Base-by-base conservation (phyloP, 2,113 vertebrate genomes). In the Poecile atricapillus region DNA sequence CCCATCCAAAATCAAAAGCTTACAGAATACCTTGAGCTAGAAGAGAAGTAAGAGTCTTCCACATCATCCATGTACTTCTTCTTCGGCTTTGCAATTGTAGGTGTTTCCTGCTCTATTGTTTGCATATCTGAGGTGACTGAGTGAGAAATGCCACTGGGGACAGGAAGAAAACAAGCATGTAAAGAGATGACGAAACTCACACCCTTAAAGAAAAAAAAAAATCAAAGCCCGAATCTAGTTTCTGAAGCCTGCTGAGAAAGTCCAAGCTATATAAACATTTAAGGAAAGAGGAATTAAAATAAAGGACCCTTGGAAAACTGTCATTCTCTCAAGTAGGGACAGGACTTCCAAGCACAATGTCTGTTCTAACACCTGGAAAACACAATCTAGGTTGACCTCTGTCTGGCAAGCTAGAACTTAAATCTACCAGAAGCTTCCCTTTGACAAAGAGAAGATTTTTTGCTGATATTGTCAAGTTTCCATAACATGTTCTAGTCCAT, bases 41-140 rank as follows among this genome's bases (percentile, higher is more conserved):
- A 95, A 56, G 96, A 98, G 89, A 99, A 99, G 47, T 97, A 98
- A 0, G 97, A 96, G 35, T 99, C 98, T 1, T 98, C 98, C 0
- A 94, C 96, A 13, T 99, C 98, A 4, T 98, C 98, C 0, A 76
- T 83, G 47, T 98, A 98, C 33, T 97, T 98, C 35, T 97, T 98
- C 53, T 97, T 97, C 0, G 96, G 94, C 85, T 98, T 98, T 7
- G 94, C 68, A 70, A 88, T 28, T 24, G 83, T 59, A 3, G 99
- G 99, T 0, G 91, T 97, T 84, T 99, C 99, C 96, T 99, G 99
- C 94, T 99, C 98, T 77, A 99, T 99, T 20, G 98, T 99, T 84
- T 99, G 98, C 99, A 99, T 98, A 88, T 99, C 99, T 18, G 99
- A 98, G 7, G 97, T 87, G 30, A 99, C 98, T 0, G 99, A 99